Evolutionary conservation across 1,140 invertebrate genomes (phyloP).

Genomic region (Zelostemma sp.): DNA sequence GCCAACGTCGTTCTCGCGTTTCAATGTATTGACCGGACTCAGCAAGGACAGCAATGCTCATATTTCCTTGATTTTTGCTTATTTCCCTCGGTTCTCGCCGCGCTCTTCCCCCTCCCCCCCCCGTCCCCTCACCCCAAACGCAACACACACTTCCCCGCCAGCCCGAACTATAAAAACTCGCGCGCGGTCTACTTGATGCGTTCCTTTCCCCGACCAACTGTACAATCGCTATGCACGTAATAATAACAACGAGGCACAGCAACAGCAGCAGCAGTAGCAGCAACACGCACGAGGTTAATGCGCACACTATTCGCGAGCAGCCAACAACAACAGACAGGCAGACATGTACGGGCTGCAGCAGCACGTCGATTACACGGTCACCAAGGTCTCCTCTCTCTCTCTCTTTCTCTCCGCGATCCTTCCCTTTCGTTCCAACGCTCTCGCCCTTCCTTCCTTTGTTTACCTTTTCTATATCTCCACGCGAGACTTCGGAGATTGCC

Average conservation of each 20-base stretch:
- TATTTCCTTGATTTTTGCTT: constrained; percentile 70
- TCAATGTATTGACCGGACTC: constrained; percentile 90
- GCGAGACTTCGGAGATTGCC: too few species aligned
- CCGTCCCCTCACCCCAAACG: constrained; percentile 3
- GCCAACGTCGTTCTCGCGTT: constrained; percentile 81
- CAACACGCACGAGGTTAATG: constrained; percentile 22
- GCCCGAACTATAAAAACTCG: too few species aligned
- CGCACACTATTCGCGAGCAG: constrained; percentile 6
- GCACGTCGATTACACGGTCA: constrained; percentile 23
- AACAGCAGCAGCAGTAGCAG: too few species aligned
- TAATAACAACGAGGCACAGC: too few species aligned
- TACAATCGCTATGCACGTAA: too few species aligned
- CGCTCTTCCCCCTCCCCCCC: constrained; percentile 24
- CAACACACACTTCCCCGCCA: too few species aligned
- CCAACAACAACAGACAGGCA: not conserved
- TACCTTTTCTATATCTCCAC: too few species aligned
- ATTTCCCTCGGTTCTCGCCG: constrained; percentile 49
- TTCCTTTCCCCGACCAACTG: too few species aligned
- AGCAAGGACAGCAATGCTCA: constrained; percentile 87
- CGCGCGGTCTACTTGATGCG: too few species aligned
- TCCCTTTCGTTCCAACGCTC: constrained; percentile 9
- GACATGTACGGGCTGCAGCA: not conserved
- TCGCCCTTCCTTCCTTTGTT: not conserved
- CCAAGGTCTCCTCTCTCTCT: constrained; percentile 16
- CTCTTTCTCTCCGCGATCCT: constrained; percentile 19